phyloP scores from a whole-genome alignment of 2,113 vertebrate genomes.

The Rhynchomys soricoides region DNA sequence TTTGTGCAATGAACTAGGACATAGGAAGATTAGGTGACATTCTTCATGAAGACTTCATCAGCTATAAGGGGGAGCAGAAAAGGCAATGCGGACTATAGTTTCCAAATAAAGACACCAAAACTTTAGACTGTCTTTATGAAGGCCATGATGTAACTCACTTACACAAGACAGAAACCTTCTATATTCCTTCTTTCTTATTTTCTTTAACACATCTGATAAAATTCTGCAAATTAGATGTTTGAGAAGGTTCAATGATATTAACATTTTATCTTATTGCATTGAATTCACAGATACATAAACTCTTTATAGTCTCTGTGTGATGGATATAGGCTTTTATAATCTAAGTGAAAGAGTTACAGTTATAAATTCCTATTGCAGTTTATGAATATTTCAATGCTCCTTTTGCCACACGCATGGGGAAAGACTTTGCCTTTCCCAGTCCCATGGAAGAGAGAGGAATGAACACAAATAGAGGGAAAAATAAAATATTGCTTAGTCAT shows the following conservation, averaged over 20 bases:
- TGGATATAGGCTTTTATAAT: neutral
- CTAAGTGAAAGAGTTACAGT: neutral
- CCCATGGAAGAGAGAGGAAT: neutral
- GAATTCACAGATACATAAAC: neutral
- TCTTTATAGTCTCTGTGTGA: neutral
- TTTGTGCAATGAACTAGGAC: neutral
- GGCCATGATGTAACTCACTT: neutral
- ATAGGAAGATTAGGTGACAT: neutral
- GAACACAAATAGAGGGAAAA: neutral
- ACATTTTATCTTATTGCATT: neutral
- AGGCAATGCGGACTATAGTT: neutral
- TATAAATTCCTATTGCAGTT: neutral
- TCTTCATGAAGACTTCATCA: neutral
- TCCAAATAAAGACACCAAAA: neutral
- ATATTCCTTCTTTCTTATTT: neutral
- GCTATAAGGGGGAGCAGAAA: neutral
- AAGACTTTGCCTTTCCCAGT: neutral
- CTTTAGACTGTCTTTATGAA: neutral
- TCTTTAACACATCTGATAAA: neutral
- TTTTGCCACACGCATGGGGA: neutral
- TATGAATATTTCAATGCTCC: neutral
- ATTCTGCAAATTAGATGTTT: neutral
- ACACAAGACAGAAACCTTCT: neutral
- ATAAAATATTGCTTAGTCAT: neutral
- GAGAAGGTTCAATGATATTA: neutral